Conservation (phyloP, 2,797 vertebrate genomes). For the Rhinella marina region DNA sequence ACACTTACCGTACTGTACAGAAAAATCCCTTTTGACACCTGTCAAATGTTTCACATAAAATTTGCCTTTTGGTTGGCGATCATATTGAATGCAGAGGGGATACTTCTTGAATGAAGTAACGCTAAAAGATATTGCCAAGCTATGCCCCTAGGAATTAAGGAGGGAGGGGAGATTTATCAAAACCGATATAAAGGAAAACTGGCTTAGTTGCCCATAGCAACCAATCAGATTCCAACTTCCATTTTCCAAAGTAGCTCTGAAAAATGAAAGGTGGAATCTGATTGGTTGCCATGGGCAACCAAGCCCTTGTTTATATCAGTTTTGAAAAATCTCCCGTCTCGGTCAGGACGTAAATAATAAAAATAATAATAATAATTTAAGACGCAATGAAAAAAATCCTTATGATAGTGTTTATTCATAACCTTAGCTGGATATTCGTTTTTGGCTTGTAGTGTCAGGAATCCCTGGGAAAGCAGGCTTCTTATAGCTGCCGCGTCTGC, state of each 20-base stretch:
- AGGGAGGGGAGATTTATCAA: too few relatives aligned
- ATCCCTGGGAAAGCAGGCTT: neutral
- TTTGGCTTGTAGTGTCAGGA: neutral
- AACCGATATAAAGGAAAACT: too few relatives aligned
- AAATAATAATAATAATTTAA: neutral
- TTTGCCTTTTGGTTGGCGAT: neutral
- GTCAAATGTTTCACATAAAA: neutral
- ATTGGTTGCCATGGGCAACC: too few relatives aligned
- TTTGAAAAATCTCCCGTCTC: neutral
- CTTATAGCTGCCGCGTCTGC: neutral
- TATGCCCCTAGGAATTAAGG: neutral
- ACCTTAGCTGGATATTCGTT: neutral
- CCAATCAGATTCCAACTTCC: too few relatives aligned
- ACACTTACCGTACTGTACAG: neutral
- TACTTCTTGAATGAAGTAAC: neutral
- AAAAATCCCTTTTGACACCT: neutral
- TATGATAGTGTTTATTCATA: slow-evolving; percentile 11
- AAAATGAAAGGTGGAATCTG: too few relatives aligned
- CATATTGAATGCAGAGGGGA: neutral
- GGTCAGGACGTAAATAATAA: neutral
- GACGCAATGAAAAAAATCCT: neutral
- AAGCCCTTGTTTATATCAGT: too few relatives aligned
- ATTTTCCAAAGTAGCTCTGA: too few relatives aligned
- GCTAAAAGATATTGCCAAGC: neutral
- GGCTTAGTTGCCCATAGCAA: too few relatives aligned